These are phyloP conservation scores for Ramazzottius varieornatus DNA, from an alignment of 2,888 invertebrate genomes.

Conservation along the genomic window DNA sequence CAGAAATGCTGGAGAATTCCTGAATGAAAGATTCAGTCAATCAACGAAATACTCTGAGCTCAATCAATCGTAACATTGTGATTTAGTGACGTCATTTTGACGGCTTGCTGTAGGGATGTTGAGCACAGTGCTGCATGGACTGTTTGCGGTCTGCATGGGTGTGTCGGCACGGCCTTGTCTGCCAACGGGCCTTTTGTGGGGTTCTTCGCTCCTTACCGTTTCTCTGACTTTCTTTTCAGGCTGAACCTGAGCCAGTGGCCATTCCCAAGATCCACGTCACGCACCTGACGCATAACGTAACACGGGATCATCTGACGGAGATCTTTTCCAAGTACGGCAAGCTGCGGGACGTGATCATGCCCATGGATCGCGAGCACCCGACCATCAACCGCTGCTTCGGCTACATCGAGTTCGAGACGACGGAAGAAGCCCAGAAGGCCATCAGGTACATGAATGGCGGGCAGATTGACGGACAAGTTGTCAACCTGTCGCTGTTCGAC, in stretches of 20 bases:
- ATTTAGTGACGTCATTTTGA: too few species aligned
- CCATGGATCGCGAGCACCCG: constrained; percentile 57
- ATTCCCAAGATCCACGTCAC: constrained; percentile 64
- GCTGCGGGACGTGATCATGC: constrained; percentile 66
- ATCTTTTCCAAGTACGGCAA: constrained; percentile 48
- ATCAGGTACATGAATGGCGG: constrained; percentile 99
- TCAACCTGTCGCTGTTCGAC: not conserved
- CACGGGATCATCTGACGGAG: constrained; percentile 42
- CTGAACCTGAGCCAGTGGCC: not conserved
- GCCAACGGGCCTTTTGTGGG: too few species aligned
- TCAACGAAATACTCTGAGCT: too few species aligned
- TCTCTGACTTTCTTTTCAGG: not conserved
- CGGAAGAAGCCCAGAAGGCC: constrained; percentile 89
- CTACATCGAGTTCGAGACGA: constrained; percentile 71
- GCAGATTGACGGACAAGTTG: constrained; percentile 16
- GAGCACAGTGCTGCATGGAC: too few species aligned
- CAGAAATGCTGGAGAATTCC: too few species aligned
- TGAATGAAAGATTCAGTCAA: not conserved
- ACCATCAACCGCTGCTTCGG: constrained; percentile 72
- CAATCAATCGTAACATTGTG: too few species aligned
- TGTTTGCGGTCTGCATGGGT: too few species aligned
- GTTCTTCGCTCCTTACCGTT: too few species aligned
- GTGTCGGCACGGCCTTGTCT: too few species aligned
- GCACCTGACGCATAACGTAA: constrained; percentile 66
- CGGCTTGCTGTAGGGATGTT: too few species aligned